Conservation (phyloP, 2,113 vertebrate species). For the Acanthochromis polyacanthus region DNA sequence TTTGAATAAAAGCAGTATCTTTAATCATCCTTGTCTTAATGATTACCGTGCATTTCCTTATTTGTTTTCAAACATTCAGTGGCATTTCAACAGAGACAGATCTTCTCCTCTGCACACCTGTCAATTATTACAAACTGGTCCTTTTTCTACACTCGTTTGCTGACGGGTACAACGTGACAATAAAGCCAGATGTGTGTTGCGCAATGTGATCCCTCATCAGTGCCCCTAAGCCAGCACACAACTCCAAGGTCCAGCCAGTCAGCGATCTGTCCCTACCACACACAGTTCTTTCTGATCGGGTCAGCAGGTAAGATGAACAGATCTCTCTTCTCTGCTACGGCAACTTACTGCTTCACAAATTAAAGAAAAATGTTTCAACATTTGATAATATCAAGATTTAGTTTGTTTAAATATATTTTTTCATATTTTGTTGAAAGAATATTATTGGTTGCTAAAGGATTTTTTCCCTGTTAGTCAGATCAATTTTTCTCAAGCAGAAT, state of each 20-base stretch:
- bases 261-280: slow-evolving; percentile 35
- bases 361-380: too few relatives aligned
- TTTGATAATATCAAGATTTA: too few relatives aligned
- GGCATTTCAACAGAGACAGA: background rate
- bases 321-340: slow-evolving; percentile 2
- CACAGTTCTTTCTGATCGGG: slow-evolving; percentile 30
- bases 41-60: background rate
- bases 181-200: slow-evolving; percentile 59
- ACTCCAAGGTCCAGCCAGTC: slow-evolving; percentile 82
- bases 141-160: slow-evolving; percentile 25
- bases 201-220: slow-evolving; percentile 39
- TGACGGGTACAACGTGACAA: slow-evolving; percentile 66
- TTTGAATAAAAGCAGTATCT: too few relatives aligned
- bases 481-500: background rate
- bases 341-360: background rate
- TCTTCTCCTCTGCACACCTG: slow-evolving; percentile 8
- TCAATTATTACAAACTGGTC: slow-evolving; percentile 81
- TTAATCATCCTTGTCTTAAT: background rate
- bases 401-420: background rate
- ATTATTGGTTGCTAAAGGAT: background rate
- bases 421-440: background rate
- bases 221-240: slow-evolving; percentile 8
- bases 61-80: slow-evolving; percentile 2
- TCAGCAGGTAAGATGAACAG: slow-evolving; percentile 73
- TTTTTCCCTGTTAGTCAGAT: too few relatives aligned